A percentile compares a stretch with the other conserved stretches of the same genome.
phyloP scores from a whole-genome alignment of 2,797 vertebrate genomes.

The Heteromormyrus szaboi region DNA sequence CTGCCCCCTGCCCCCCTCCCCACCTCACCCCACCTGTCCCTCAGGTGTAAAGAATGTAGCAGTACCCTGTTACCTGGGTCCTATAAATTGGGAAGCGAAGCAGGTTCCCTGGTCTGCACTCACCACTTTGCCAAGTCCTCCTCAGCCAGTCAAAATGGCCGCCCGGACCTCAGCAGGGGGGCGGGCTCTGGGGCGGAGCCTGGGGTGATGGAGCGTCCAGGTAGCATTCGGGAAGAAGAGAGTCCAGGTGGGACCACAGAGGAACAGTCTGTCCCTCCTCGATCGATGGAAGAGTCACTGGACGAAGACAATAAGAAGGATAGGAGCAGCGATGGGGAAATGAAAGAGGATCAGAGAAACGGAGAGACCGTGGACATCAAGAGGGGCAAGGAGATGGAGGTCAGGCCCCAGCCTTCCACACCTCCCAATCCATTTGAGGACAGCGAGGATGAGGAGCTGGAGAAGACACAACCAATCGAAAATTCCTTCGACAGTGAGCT shows the following conservation, averaged over 20 bases:
- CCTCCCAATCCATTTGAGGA: constrained; percentile 70
- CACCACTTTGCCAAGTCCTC: constrained; percentile 67
- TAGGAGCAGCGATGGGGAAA: constrained; percentile 11
- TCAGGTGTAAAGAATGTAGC: constrained; percentile 84
- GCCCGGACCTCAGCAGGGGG: constrained; percentile 55
- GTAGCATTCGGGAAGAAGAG: constrained; percentile 30
- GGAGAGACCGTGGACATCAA: constrained; percentile 1
- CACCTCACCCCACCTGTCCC: background rate
- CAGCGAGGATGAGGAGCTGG: constrained; percentile 55
- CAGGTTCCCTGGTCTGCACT: constrained; percentile 75
- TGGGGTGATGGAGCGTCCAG: constrained; percentile 30
- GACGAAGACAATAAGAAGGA: constrained; percentile 22
- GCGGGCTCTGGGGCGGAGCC: constrained; percentile 26
- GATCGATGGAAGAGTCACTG: constrained; percentile 21
- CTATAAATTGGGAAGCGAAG: constrained; percentile 69
- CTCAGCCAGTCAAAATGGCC: constrained; percentile 56
- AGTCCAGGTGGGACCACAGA: constrained; percentile 18
- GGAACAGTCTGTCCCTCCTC: background rate
- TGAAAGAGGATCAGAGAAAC: constrained; percentile 7
- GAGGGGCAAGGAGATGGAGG: constrained; percentile 14
- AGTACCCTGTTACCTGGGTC: constrained; percentile 88
- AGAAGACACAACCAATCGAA: constrained; percentile 35
- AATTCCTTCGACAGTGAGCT: constrained; percentile 35
- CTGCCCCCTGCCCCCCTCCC: background rate
- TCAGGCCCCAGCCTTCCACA: constrained; percentile 29